A percentile compares a stretch with the other conserved stretches of the same genome.
Evolutionary conservation across 2,113 vertebrate species (phyloP).

Genomic region (Takifugu bimaculatus): DNA sequence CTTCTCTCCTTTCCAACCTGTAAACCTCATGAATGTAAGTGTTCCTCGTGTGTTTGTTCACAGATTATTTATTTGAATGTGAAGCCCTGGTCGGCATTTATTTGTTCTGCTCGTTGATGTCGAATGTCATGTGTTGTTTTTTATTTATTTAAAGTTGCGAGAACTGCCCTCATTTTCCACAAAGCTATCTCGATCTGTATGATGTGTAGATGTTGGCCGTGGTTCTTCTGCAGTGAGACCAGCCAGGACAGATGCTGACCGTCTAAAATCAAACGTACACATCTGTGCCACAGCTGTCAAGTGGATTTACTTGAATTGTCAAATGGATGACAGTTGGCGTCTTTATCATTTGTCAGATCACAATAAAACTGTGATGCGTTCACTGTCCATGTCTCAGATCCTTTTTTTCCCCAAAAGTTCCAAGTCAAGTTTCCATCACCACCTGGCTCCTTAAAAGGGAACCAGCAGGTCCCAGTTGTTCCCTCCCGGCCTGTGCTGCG

Average conservation of each 20-base stretch:
- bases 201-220: slow-evolving; percentile 20
- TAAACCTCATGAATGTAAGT: slow-evolving; percentile 65
- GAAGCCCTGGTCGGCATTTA: slow-evolving; percentile 70
- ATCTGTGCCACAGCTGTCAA: slow-evolving; percentile 33
- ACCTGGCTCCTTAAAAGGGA: too few species aligned
- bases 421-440: too few species aligned
- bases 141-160: slow-evolving; percentile 60
- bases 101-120: slow-evolving; percentile 31
- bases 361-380: slow-evolving; percentile 42
- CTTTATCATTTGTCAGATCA: slow-evolving; percentile 43
- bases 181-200: slow-evolving; percentile 38
- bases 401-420: too few species aligned
- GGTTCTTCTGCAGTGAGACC: slow-evolving; percentile 34
- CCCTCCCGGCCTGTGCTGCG: too few species aligned
- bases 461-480: too few species aligned
- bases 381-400: too few species aligned
- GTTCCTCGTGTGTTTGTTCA: slow-evolving; percentile 41
- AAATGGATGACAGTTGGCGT: slow-evolving; percentile 36
- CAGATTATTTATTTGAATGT: slow-evolving; percentile 73
- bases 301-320: slow-evolving; percentile 66
- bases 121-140: slow-evolving; percentile 41
- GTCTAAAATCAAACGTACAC: slow-evolving; percentile 21
- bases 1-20: slow-evolving; percentile 31
- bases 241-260: slow-evolving; percentile 24
- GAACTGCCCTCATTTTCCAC: slow-evolving; percentile 31